A percentile compares a stretch with the other conserved stretches of the same genome.
These are phyloP conservation scores for Drosophila quinaria DNA, from an alignment of 2,888 invertebrate genomes.

Conservation along the genomic window DNA sequence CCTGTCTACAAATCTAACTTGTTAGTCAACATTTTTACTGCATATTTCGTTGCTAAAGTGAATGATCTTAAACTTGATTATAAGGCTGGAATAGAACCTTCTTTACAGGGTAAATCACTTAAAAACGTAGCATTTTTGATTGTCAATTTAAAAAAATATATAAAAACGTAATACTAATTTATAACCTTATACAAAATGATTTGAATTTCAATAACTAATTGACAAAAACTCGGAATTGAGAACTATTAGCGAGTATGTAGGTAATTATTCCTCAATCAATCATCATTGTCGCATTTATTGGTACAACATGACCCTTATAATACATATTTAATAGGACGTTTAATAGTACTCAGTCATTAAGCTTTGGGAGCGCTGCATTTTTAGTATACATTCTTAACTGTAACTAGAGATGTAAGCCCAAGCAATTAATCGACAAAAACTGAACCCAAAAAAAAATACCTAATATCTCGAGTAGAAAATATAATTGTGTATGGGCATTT, in stretches of 20 bases:
- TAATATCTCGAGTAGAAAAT: no score
- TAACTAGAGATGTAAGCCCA: background rate
- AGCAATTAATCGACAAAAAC: no score
- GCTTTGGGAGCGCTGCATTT: conserved; percentile 1
- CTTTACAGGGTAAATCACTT: background rate
- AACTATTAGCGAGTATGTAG: background rate
- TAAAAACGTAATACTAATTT: conserved; percentile 3
- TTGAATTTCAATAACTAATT: conserved; percentile 28
- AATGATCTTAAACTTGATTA: background rate
- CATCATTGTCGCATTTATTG: conserved; percentile 18
- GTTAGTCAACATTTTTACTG: conserved; percentile 7
- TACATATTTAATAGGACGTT: conserved; percentile 33
- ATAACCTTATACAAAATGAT: background rate
- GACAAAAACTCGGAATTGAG: background rate
- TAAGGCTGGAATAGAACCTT: background rate
- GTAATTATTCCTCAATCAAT: conserved; percentile 64
- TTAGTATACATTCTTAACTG: background rate
- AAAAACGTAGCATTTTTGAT: background rate
- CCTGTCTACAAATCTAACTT: background rate
- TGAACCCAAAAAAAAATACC: no score
- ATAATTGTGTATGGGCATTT: no score
- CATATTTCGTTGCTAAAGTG: background rate
- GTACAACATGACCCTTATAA: conserved; percentile 13
- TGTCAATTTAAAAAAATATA: background rate
- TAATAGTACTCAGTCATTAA: conserved; percentile 9